Conservation (phyloP, 2,888 invertebrate genomes). For the Clistopyga incitator region DNA sequence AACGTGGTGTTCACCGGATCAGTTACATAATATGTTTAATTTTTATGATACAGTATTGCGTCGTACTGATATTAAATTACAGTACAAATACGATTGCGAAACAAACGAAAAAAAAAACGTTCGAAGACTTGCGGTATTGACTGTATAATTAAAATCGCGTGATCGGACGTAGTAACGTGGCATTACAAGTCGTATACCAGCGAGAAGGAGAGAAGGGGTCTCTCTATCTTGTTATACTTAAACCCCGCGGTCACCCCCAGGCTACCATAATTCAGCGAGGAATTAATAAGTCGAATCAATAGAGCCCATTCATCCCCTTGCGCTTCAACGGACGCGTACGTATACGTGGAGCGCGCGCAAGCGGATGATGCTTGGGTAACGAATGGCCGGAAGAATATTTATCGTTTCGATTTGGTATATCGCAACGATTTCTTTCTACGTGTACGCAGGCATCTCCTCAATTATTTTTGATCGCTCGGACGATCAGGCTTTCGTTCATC, state of each 20-base stretch:
- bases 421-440: conserved; percentile 50
- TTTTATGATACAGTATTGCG: conserved; percentile 1
- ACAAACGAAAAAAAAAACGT: conserved; percentile 1
- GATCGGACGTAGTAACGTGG: conserved; percentile 61
- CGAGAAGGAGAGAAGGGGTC: conserved; percentile 31
- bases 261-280: conserved; percentile 69
- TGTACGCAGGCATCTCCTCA: conserved; percentile 26
- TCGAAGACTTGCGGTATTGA: conserved; percentile 37
- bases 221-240: conserved; percentile 63
- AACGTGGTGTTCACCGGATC: background rate
- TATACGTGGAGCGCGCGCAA: conserved; percentile 29
- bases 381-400: conserved; percentile 69
- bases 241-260: conserved; percentile 67
- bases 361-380: conserved; percentile 60
- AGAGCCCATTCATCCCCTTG: conserved; percentile 68
- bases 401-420: conserved; percentile 67
- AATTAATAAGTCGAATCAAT: conserved; percentile 73
- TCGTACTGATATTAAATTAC: background rate
- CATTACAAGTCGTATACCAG: conserved; percentile 32
- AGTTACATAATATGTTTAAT: background rate
- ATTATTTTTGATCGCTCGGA: conserved; percentile 22
- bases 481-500: background rate
- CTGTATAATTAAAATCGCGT: conserved; percentile 65
- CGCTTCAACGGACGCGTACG: conserved; percentile 22
- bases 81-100: background rate